Evolutionary conservation across 2,797 vertebrate genomes (phyloP).

Genomic region (Potorous gilbertii): DNA sequence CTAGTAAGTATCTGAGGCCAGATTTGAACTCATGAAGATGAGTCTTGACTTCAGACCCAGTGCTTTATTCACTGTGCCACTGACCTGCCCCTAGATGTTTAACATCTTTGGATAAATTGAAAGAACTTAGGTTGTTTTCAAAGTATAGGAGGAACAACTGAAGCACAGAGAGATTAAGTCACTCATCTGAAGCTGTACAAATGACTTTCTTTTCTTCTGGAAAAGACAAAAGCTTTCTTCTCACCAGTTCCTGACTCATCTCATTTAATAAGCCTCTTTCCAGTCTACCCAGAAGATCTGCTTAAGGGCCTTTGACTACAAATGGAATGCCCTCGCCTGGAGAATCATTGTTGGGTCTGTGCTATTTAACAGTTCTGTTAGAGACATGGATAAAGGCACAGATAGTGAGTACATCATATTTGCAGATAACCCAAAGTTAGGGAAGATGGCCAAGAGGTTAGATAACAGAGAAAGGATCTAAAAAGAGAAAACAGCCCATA

Average conservation of each 20-base stretch:
- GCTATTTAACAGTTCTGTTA: background rate
- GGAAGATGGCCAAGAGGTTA: background rate
- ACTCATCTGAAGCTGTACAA: background rate
- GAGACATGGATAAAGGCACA: background rate
- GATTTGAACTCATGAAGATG: background rate
- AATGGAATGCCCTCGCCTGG: background rate
- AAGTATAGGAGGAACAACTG: background rate
- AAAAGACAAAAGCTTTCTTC: background rate
- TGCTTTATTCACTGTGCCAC: background rate
- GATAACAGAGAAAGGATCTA: background rate
- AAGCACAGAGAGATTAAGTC: background rate
- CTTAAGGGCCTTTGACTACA: no score
- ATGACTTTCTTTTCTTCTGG: background rate
- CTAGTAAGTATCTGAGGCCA: background rate
- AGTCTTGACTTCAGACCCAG: background rate
- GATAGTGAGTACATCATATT: background rate
- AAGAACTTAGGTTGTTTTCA: background rate
- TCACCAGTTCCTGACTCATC: background rate
- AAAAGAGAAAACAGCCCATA: background rate
- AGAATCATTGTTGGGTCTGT: background rate
- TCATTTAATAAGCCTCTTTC: background rate
- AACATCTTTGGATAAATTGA: background rate
- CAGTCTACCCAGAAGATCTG: background rate
- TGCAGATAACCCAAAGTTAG: background rate
- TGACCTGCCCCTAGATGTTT: background rate